phyloP scores from a whole-genome alignment of 35 echinoderm and acorn worm genomes.

The Holothuria glaberrima region DNA sequence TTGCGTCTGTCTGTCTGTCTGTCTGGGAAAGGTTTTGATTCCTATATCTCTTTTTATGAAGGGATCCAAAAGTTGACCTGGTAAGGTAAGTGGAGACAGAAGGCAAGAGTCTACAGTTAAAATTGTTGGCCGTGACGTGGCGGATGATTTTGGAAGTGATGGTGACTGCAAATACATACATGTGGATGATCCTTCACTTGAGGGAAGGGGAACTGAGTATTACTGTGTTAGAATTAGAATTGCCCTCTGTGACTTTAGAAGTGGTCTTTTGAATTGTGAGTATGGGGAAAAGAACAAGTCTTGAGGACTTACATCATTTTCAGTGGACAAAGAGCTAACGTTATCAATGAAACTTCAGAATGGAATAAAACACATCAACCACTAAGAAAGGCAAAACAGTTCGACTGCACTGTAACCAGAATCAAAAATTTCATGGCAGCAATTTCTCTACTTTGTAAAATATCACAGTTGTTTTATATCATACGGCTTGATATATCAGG shows the following conservation, averaged over 20 bases:
- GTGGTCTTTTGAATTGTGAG: not conserved
- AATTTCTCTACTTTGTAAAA: too few species aligned
- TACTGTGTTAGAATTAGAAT: not conserved
- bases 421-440: too few species aligned
- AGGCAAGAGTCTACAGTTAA: too few species aligned
- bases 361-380: not conserved
- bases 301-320: not conserved
- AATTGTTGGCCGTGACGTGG: not conserved
- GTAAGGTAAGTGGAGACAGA: too few species aligned
- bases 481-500: too few species aligned
- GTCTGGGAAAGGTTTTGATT: too few species aligned
- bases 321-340: not conserved
- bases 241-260: not conserved
- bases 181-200: not conserved
- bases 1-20: too few species aligned
- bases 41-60: too few species aligned
- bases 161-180: not conserved
- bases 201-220: not conserved
- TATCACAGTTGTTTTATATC: too few species aligned
- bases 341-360: not conserved
- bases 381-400: not conserved
- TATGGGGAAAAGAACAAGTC: not conserved
- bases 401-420: too few species aligned
- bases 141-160: not conserved
- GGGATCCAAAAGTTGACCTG: too few species aligned